A percentile compares a stretch with the other conserved stretches of the same genome.
These are phyloP conservation scores for Zaprionus kolodkinae DNA, from an alignment of 1,140 invertebrate genomes.

Conservation along the genomic window DNA sequence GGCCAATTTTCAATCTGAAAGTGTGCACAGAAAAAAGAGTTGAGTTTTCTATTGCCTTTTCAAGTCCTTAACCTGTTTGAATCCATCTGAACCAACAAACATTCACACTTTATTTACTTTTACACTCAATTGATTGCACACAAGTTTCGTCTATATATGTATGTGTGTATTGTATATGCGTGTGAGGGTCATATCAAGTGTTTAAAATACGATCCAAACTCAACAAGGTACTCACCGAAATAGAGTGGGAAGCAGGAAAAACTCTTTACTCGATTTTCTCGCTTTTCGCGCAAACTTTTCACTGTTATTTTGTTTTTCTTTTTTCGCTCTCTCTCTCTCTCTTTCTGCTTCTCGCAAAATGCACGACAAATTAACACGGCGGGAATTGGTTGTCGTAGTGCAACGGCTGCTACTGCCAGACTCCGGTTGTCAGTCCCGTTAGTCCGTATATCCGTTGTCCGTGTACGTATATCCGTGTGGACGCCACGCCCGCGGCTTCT, in stretches of 20 bases:
- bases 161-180: background rate
- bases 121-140: constrained; percentile 13
- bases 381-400: constrained; percentile 44
- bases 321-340: background rate
- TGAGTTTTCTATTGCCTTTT: background rate
- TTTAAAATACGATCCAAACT: constrained; percentile 10
- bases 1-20: background rate
- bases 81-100: background rate
- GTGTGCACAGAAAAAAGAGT: background rate
- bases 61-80: background rate
- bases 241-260: background rate
- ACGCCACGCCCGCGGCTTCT: constrained; percentile 72
- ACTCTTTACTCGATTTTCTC: constrained; percentile 35
- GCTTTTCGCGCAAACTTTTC: constrained; percentile 41
- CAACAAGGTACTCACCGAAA: constrained; percentile 6
- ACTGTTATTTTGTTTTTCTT: constrained; percentile 32
- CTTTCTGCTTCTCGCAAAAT: constrained; percentile 55
- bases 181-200: background rate
- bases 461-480: constrained; percentile 32
- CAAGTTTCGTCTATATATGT: background rate
- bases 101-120: background rate
- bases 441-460: constrained; percentile 16
- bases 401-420: constrained; percentile 1
- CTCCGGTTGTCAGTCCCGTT: constrained; percentile 6
- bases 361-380: constrained; percentile 78